These are phyloP conservation scores for Heliocidaris tuberculata DNA, from an alignment of 35 echinoderm and acorn worm genomes.

Conservation along the genomic window DNA sequence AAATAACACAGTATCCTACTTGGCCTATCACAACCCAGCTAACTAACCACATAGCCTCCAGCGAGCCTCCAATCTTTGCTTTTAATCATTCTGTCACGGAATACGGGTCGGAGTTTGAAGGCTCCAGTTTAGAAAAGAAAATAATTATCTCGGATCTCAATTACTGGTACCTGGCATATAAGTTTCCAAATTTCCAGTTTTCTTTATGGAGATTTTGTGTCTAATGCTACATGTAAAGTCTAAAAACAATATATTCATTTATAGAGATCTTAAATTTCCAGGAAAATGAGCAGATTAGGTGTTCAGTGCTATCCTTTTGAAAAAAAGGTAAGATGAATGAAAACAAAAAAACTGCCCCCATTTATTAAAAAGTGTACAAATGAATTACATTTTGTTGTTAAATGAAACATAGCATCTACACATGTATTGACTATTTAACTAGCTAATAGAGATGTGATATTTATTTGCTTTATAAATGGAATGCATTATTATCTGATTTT, in stretches of 20 bases:
- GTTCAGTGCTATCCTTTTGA: not conserved
- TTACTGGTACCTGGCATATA: not conserved
- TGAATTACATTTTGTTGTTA: not conserved
- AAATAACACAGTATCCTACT: not conserved
- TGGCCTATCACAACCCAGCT: not conserved
- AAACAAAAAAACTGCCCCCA: not conserved
- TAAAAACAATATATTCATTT: not conserved
- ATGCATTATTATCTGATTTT: too few species aligned
- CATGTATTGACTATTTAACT: too few species aligned
- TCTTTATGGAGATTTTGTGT: too few species aligned
- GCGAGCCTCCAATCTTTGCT: not conserved
- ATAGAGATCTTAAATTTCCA: not conserved
- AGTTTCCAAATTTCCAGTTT: not conserved
- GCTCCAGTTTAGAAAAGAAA: not conserved
- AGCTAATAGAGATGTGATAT: too few species aligned
- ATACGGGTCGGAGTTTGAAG: not conserved
- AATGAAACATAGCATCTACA: not conserved
- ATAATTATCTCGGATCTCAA: not conserved
- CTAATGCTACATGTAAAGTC: not conserved
- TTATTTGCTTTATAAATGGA: too few species aligned
- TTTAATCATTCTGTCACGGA: not conserved
- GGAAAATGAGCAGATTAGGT: not conserved
- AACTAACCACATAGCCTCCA: not conserved
- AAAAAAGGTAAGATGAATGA: not conserved
- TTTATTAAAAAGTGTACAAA: not conserved